Percentiles rank a stretch among this genome's conserved stretches.
Conservation (phyloP, 1,140 invertebrate species). For the Macrobrachium nipponense region DNA sequence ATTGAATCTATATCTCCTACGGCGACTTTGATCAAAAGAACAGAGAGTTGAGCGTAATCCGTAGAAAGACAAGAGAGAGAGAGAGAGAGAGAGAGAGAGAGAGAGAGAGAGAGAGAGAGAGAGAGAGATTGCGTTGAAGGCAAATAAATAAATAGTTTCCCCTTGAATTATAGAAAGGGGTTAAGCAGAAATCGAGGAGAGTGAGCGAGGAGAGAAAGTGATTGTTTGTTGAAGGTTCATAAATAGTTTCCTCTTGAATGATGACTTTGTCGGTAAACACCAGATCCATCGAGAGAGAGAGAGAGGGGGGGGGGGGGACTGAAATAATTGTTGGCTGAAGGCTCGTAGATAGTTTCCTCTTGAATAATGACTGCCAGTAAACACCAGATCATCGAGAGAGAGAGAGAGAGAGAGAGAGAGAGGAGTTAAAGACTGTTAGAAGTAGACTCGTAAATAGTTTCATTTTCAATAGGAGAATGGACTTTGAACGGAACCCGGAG, state of each 20-base stretch:
- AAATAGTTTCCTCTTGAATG: too few species aligned
- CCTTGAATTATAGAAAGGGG: too few species aligned
- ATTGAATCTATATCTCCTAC: too few species aligned
- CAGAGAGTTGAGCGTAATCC: not conserved
- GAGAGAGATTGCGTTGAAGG: not conserved
- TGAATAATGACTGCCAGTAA: not conserved
- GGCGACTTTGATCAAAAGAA: too few species aligned
- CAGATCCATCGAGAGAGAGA: too few species aligned
- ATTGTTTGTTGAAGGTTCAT: too few species aligned
- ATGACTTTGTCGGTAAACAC: too few species aligned
- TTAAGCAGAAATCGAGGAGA: not conserved
- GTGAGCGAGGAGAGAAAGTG: not conserved
- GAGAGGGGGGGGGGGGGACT: not conserved
- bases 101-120: slow-evolving; percentile 5
- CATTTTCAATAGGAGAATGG: not conserved
- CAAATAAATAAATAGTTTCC: too few species aligned
- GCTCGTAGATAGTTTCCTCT: not conserved
- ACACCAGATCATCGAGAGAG: not conserved
- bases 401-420: not conserved
- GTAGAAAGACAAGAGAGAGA: not conserved
- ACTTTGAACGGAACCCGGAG: too few species aligned
- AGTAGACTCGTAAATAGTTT: not conserved
- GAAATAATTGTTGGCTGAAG: not conserved
- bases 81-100: slow-evolving; percentile 1
- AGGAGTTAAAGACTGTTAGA: not conserved